Evolutionary conservation across 2,888 invertebrate species (phyloP), one percentile per base, ranked within the genome.

Genomic region (Spodoptera picta): DNA sequence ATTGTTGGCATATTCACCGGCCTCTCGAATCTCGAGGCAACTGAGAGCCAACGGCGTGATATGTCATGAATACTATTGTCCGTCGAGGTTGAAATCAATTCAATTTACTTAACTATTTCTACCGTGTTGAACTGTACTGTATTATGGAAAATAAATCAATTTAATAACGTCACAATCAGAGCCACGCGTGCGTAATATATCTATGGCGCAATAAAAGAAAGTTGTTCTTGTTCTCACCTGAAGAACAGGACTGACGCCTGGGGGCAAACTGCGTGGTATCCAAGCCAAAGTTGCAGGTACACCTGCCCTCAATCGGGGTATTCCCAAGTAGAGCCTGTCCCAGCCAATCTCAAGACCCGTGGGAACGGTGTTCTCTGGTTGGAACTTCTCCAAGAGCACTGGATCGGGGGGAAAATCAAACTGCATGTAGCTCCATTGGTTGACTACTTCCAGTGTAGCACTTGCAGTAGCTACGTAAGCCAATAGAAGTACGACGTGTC

Each of bases 311-410:
- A 98, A 88, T 60, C 98, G 93, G 0, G 98, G 98, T 11, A 96
- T 96, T 0, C 97, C 96, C n/a, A 98, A 67, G 85, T 97, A 98
- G 31, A 98, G 92, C 67, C 96, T 94, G 80, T 97, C 96, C 90
- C 95, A 95, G 2, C 96, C 95, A 41, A 97, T 92, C 82, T 97
- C 97, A 66, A 98, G 84, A 1, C 98, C 98, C 0, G 98, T 97
- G 44, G 97, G 96, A 4, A 97, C 96, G 0, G 97, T 96, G 87
- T 97, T 97, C 83, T 97, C 96, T 0, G 97, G 96, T 71, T 96
- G 96, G 86, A 95, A 97, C 86, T 95, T 95, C 77, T 94, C 92
- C 76, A 96, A 88, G 10, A 92, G 90, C 5, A 94, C 89, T 1
- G 96, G 96, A 79, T 96, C 95, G 53, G 95, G 95, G 0, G 96